Evolutionary conservation across 2,888 invertebrate genomes (phyloP), one percentile per base, ranked within the genome.

Genomic region (Amorpha juglandis): DNA sequence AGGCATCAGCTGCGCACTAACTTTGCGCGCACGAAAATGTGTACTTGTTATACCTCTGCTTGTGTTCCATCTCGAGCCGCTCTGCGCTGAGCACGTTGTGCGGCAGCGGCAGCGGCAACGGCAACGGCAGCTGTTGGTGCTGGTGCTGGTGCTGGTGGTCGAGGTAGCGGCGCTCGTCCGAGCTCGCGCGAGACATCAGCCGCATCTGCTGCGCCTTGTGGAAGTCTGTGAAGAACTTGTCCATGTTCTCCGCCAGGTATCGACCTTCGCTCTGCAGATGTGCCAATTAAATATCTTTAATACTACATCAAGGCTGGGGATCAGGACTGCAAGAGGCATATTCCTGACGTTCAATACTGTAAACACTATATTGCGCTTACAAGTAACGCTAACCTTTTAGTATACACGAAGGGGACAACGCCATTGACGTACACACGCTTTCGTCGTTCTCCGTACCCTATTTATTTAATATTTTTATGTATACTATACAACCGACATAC

Each of bases 221-320:
- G 89, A 96, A 96, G 84, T 96, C 96, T 62, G 95, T 95, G 94
- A 96, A 95, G 87, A 96, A 96, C 84, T 96, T 96, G 69, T 95
- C 95, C 93, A 96, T 95, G 77, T 92, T 92, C 82, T 94, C 88
- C 51, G 89, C 86, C 65, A 89, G 74, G 77, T 92, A 87, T 74
- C 91, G 80, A 70, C 91, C 88, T 87, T 94, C 87, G 80, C 88
- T 84, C 91, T 91, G 84, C 3, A 14, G 4, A 53, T 21, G 48
- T 8, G 12, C 33, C 14, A 33, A 45, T 14, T 1, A 1, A 14
- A 11, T 4, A 14, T 11, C 7, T 45, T 45, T 14, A 45, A 45
- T 45, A 45, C 14, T 12, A 45, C 14, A 27, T 4, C 27, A 3
- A 27, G 27, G 4, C 4, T 27, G 4, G 27, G 27, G 27, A 27